Base-by-base conservation (phyloP, 2,113 vertebrate species). In the Corythoichthys haematopterus region DNA sequence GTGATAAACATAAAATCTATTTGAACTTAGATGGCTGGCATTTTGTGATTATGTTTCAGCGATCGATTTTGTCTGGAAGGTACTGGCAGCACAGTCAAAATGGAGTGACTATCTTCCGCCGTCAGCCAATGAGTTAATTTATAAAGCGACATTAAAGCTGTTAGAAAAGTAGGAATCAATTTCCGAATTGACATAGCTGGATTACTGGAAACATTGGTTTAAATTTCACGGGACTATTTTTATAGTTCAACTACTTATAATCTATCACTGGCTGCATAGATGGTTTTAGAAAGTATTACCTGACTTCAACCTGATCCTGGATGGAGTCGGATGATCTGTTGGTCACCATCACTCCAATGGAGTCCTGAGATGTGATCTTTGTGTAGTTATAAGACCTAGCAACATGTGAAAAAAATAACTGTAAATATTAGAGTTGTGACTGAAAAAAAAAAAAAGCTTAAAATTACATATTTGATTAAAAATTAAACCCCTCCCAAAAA, bases 251-350 rank as follows among this genome's bases (percentile, higher is more conserved):
- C 33, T 50, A 1, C 14, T 13, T 12, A 53, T 10, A 53, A 2
- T 9, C 10, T 53, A n/a, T 10, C 2, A 28, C 9, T 56, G 11
- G 28, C 11, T 28, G 16, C 10, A 28, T 11, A 4, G 15, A 45
- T n/a, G 16, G 2, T n/a, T 1, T 1, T 2, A 33, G 52, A 11
- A 16, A 3, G 38, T 20, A 28, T 37, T 84, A 92, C 90, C 78
- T 91, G 70, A 80, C 64, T 10, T 65, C 73, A 43, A 88, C 80
- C n/a, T 40, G 35, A 62, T 81, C 77, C 70, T 90, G 90, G 66
- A 91, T 77, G 33, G 33, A 68, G 0, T 12, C 2, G 58, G 66
- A 35, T 6, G 66, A 45, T 11, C 0, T 58, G 6, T 1, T 15
- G 16, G 0, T 73, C 72, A 91, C 0, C 1, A 28, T 58, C 60